These are phyloP conservation scores for Cepaea nemoralis DNA, from an alignment of 1,140 invertebrate species.

Conservation along the genomic window DNA sequence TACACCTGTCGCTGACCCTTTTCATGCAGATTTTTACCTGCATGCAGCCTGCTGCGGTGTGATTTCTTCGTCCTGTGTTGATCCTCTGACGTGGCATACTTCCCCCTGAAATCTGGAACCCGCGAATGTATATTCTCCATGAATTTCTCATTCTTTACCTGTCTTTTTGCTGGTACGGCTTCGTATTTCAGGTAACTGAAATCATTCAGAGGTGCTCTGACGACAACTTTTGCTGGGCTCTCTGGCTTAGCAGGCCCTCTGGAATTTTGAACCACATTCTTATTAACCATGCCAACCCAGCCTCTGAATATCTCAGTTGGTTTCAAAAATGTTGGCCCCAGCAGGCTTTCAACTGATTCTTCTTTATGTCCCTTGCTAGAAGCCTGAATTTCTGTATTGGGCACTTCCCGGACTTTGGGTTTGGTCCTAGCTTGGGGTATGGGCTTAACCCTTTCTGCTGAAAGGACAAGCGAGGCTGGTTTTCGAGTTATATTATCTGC, in stretches of 20 bases:
- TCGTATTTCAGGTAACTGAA: background rate
- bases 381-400: too few relatives aligned
- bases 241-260: background rate
- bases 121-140: background rate
- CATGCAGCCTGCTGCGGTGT: background rate
- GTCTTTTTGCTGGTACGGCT: background rate
- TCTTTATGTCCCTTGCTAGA: too few relatives aligned
- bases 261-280: background rate
- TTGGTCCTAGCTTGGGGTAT: background rate
- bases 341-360: too few relatives aligned
- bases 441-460: too few relatives aligned
- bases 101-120: background rate
- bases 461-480: too few relatives aligned
- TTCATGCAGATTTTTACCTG: background rate
- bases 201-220: background rate
- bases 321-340: background rate
- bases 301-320: background rate
- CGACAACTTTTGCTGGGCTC: background rate
- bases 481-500: too few relatives aligned
- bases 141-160: background rate
- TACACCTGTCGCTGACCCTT: too few relatives aligned
- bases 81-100: background rate
- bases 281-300: background rate
- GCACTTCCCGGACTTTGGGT: too few relatives aligned
- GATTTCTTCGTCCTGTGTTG: background rate